A percentile compares a stretch with the other conserved stretches of the same genome.
Evolutionary conservation across 2,797 vertebrate species (phyloP).

Genomic region (Sylvilagus floridanus): DNA sequence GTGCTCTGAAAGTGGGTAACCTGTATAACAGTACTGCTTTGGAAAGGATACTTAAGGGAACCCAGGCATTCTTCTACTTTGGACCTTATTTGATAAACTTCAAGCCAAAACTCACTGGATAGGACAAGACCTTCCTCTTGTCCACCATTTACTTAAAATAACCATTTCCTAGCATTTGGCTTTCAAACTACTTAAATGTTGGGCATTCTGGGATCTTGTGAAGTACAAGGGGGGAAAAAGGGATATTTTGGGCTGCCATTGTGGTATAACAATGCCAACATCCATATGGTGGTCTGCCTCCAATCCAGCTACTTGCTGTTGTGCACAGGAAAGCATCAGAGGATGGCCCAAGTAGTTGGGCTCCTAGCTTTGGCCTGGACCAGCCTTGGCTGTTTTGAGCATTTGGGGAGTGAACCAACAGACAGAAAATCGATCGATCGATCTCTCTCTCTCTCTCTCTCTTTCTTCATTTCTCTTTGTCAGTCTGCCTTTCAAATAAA

Average conservation of each 20-base stretch:
- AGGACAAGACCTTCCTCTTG: not conserved
- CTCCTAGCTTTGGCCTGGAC: too few species aligned
- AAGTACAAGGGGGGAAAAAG: not conserved
- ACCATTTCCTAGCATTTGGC: not conserved
- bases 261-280: too few species aligned
- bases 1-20: slow-evolving; percentile 73
- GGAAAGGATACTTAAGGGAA: slow-evolving; percentile 39
- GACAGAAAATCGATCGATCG: too few species aligned
- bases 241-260: too few species aligned
- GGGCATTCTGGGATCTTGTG: not conserved
- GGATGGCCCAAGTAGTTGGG: too few species aligned
- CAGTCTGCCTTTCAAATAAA: not conserved
- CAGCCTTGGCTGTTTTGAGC: too few species aligned
- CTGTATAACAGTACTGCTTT: slow-evolving; percentile 20
- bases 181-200: slow-evolving; percentile 22
- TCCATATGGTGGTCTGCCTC: too few species aligned
- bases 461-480: too few species aligned
- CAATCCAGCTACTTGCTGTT: too few species aligned
- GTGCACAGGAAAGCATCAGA: too few species aligned
- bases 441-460: too few species aligned
- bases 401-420: too few species aligned
- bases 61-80: not conserved
- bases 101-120: not conserved
- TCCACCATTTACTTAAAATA: slow-evolving; percentile 13
- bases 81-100: slow-evolving; percentile 38